phyloP scores from a whole-genome alignment of 2,113 vertebrate species.

The Lates calcarifer region DNA sequence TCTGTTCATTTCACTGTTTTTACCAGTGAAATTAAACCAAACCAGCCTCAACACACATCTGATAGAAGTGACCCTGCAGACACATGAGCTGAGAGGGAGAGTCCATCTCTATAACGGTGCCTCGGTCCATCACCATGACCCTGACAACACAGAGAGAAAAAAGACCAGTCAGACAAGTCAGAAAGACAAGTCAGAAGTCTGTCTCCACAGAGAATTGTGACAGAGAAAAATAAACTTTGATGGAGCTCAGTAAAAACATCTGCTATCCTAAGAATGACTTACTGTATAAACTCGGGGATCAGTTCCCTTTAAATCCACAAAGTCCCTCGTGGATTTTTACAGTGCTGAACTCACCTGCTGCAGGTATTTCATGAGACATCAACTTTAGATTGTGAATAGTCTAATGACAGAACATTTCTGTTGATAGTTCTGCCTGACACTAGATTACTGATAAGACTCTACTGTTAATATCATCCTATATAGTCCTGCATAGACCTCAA shows the following conservation, averaged over 20 bases:
- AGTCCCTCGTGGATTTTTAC: neutral
- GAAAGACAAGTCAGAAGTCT: neutral
- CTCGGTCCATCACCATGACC: slow-evolving; percentile 90
- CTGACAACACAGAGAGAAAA: slow-evolving; percentile 68
- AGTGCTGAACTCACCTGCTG: neutral
- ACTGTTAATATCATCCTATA: no score
- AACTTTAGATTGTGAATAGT: neutral
- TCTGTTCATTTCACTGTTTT: neutral
- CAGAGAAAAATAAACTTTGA: no score
- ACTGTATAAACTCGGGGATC: no score
- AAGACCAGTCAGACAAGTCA: neutral
- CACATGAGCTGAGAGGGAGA: slow-evolving; percentile 83
- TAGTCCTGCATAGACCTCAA: no score
- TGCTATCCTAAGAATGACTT: no score
- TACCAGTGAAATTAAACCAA: slow-evolving; percentile 75
- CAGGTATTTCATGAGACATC: neutral
- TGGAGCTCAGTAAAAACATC: neutral
- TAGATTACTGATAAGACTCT: no score
- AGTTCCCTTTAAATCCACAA: no score
- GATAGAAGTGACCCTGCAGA: slow-evolving; percentile 87
- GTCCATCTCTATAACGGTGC: slow-evolving; percentile 87
- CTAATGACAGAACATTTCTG: no score
- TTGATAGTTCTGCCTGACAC: no score
- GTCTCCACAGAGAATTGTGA: neutral
- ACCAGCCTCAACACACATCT: slow-evolving; percentile 88